Conservation (phyloP, 2,113 vertebrate species). For the Ifrita kowaldi region DNA sequence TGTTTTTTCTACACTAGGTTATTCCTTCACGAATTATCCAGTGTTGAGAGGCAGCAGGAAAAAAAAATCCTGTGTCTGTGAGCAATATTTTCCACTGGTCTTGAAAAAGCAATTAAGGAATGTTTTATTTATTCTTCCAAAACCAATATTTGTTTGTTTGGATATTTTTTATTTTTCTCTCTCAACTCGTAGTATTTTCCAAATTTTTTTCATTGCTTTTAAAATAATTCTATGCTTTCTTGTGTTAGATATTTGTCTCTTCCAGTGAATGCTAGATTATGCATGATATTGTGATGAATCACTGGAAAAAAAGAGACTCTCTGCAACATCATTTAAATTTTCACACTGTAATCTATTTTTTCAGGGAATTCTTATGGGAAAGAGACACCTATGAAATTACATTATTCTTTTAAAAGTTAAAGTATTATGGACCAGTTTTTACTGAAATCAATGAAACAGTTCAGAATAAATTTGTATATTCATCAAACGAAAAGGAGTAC, state of each 20-base stretch:
- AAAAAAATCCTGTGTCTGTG: not conserved
- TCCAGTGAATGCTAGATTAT: not conserved
- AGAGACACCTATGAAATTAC: not conserved
- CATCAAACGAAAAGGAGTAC: not conserved
- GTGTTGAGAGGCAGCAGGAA: slow-evolving; percentile 8
- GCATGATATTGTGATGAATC: not conserved
- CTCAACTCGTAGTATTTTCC: slow-evolving; percentile 28
- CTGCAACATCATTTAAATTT: not conserved
- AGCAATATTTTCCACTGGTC: slow-evolving; percentile 69
- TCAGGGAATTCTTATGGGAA: not conserved
- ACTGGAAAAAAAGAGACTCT: not conserved
- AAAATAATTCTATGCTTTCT: not conserved
- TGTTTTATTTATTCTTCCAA: slow-evolving; percentile 68
- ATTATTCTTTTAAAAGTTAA: not conserved
- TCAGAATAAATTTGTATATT: not conserved
- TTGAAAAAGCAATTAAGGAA: slow-evolving; percentile 66
- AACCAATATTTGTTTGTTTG: slow-evolving; percentile 59
- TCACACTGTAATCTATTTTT: not conserved
- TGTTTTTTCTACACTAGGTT: slow-evolving; percentile 63
- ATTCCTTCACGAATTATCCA: slow-evolving; percentile 66
- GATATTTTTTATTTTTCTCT: slow-evolving; percentile 42
- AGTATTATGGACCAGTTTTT: not conserved
- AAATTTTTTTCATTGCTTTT: slow-evolving; percentile 30
- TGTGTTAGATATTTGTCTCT: not conserved
- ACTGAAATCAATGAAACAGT: not conserved